Evolutionary conservation across 1,140 invertebrate species (phyloP).

Genomic region (Monochamus saltuarius): DNA sequence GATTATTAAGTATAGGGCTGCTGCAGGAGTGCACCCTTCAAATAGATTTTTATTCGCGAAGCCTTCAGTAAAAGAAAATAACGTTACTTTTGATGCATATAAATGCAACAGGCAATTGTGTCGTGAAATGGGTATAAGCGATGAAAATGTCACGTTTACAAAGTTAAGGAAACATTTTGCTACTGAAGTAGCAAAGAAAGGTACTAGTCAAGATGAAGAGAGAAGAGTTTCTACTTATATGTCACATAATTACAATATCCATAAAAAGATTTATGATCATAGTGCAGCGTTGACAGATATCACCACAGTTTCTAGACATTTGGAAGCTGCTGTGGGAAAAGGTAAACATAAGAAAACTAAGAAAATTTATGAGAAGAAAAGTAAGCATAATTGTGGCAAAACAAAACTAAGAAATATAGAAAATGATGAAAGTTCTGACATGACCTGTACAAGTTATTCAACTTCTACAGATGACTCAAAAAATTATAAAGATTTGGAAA

Average conservation of each 20-base stretch:
- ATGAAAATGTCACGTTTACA: background rate
- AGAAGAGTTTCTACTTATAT: constrained; percentile 4
- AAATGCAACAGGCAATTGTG: background rate
- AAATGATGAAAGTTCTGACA: too few species aligned
- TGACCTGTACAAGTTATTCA: too few species aligned
- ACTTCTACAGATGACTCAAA: too few species aligned
- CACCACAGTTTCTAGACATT: background rate
- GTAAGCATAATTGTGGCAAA: background rate
- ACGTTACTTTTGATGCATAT: background rate
- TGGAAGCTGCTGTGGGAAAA: background rate
- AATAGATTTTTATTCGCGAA: background rate
- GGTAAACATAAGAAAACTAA: background rate
- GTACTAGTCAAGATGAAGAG: constrained; percentile 3
- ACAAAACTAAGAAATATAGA: too few species aligned
- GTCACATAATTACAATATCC: constrained; percentile 4
- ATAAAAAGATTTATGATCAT: background rate
- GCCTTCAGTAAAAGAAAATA: background rate
- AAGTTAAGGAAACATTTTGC: constrained; percentile 9
- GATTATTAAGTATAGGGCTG: background rate
- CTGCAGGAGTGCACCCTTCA: constrained; percentile 1
- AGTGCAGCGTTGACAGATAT: background rate
- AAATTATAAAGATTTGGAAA: too few species aligned
- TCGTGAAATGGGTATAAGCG: background rate
- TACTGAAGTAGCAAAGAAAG: constrained; percentile 1
- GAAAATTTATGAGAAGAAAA: background rate